A percentile compares a stretch with the other conserved stretches of the same genome.
Evolutionary conservation across 2,113 vertebrate genomes (phyloP).

Genomic region (Austrofundulus limnaeus): DNA sequence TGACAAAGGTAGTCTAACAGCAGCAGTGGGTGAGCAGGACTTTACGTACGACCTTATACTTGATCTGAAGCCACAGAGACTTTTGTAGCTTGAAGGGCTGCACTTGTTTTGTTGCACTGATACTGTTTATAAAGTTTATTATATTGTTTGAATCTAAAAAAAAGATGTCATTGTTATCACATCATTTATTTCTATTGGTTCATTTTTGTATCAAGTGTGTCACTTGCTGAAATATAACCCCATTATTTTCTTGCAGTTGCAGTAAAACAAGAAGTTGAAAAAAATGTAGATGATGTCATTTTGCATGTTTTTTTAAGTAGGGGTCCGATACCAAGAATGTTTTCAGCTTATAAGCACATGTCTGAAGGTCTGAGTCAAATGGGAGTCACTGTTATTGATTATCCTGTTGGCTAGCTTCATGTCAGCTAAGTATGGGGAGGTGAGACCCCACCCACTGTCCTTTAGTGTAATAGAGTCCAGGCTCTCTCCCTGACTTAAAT

Average conservation of each 20-base stretch:
- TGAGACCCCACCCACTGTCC: slow-evolving; percentile 55
- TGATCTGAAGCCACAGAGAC: slow-evolving; percentile 13
- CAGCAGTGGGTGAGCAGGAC: slow-evolving; percentile 3
- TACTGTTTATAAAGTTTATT: neutral
- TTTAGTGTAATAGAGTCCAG: slow-evolving; percentile 36
- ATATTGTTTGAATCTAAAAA: neutral
- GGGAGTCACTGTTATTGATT: slow-evolving; percentile 72
- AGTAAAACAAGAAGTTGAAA: neutral
- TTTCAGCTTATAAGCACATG: slow-evolving; percentile 17
- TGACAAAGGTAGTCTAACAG: slow-evolving; percentile 3
- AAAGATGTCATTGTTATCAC: neutral
- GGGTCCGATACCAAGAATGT: slow-evolving; percentile 6
- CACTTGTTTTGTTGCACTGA: slow-evolving; percentile 4
- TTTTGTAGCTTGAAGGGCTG: slow-evolving; percentile 1
- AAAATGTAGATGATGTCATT: slow-evolving; percentile 1
- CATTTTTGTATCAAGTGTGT: neutral
- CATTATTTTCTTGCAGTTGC: too few relatives aligned
- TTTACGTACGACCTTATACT: neutral
- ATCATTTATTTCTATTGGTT: neutral
- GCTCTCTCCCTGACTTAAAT: slow-evolving; percentile 13
- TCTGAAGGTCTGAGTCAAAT: slow-evolving; percentile 35
- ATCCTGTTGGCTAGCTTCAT: slow-evolving; percentile 49
- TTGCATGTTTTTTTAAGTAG: slow-evolving; percentile 11
- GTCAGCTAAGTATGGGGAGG: slow-evolving; percentile 67
- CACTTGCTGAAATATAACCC: neutral